A percentile compares a stretch with the other conserved stretches of the same genome.
Conservation (phyloP, 2,888 invertebrate genomes). For the Dioctria linearis region DNA sequence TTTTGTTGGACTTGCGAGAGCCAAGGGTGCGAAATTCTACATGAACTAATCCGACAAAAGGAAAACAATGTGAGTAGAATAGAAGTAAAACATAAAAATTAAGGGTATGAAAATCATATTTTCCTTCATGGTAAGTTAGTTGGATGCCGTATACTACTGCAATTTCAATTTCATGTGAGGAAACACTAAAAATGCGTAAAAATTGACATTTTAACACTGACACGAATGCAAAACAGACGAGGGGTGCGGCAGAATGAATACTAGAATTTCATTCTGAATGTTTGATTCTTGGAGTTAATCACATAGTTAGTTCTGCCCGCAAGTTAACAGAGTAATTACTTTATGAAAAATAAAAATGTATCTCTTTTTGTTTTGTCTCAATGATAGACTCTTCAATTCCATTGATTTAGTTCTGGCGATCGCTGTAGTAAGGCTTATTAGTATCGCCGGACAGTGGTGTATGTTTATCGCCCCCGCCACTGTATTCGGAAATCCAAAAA, state of each 20-base stretch:
- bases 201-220: background rate
- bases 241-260: constrained; percentile 32
- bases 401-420: background rate
- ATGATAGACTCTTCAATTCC: background rate
- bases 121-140: no score
- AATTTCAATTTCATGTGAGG: background rate
- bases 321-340: no score
- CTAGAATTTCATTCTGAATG: background rate
- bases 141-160: no score
- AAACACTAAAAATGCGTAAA: constrained; percentile 45
- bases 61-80: no score
- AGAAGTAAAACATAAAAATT: no score
- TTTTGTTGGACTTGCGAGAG: background rate
- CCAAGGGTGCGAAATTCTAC: constrained; percentile 21
- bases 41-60: background rate
- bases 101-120: no score
- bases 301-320: background rate
- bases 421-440: background rate
- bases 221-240: background rate
- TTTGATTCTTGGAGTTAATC: background rate
- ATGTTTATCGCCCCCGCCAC: constrained; percentile 39
- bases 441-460: constrained; percentile 1
- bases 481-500: constrained; percentile 31
- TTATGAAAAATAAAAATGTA: background rate
- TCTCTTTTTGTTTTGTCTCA: background rate